These are phyloP conservation scores for Ostrea edulis DNA, from an alignment of 1,140 invertebrate species.

Conservation along the genomic window DNA sequence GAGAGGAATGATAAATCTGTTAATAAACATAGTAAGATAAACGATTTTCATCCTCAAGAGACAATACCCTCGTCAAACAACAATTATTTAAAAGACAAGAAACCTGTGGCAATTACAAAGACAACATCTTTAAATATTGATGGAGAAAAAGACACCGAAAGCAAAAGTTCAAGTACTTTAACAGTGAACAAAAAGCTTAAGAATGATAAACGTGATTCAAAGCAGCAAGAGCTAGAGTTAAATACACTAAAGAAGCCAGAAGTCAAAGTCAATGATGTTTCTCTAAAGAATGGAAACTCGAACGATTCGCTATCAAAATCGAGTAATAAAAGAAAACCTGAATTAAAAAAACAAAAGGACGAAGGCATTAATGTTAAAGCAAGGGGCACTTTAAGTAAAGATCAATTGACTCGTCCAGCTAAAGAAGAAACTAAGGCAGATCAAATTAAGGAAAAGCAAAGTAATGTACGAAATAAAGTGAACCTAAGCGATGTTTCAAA, in stretches of 20 bases:
- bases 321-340: background rate
- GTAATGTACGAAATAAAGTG: background rate
- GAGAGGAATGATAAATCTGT: background rate
- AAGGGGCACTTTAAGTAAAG: background rate
- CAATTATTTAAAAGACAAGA: background rate
- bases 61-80: background rate
- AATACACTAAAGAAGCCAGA: constrained; percentile 1
- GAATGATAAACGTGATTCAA: constrained; percentile 14
- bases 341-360: background rate
- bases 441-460: constrained; percentile 28
- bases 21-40: constrained; percentile 1
- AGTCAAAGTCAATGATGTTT: background rate
- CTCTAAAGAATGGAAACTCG: background rate
- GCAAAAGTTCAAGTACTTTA: background rate
- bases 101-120: background rate
- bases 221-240: constrained; percentile 17
- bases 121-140: background rate
- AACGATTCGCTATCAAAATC: constrained; percentile 20
- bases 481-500: background rate
- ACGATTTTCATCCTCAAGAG: background rate
- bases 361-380: background rate
- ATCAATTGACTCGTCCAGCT: background rate
- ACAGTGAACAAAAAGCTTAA: background rate
- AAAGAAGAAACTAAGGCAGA: background rate
- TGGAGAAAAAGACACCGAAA: background rate